Conservation (phyloP, 2,888 invertebrate species). For the Acrobeloides nanus region DNA sequence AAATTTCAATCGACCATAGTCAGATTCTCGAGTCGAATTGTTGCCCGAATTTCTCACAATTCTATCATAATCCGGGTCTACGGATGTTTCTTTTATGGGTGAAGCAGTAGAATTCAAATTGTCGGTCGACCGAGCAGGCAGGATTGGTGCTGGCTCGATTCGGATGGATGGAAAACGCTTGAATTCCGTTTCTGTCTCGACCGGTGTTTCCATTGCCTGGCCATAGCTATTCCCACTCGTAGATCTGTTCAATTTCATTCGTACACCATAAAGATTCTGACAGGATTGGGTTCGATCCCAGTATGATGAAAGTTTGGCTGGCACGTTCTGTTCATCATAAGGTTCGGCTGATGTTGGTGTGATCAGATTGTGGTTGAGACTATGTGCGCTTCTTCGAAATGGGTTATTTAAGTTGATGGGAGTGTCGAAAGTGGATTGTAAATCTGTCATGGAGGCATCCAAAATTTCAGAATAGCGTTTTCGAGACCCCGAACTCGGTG, state of each 20-base stretch:
- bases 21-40: no score
- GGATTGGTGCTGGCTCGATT: conserved; percentile 3
- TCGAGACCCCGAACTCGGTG: conserved; percentile 1
- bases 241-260: neutral
- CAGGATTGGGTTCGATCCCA: neutral
- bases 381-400: no score
- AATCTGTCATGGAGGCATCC: no score
- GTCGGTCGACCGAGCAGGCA: neutral
- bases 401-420: no score
- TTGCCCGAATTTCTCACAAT: no score
- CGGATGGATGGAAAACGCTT: neutral
- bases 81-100: no score
- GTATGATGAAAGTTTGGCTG: no score
- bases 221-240: neutral
- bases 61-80: neutral
- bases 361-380: neutral
- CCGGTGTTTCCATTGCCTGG: no score
- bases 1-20: no score
- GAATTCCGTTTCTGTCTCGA: no score
- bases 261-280: neutral
- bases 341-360: neutral
- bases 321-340: no score
- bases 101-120: neutral
- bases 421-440: no score
- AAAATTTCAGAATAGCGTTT: conserved; percentile 12